These are phyloP conservation scores for Miltochrista miniata DNA, from an alignment of 2,888 invertebrate genomes.

Conservation along the genomic window DNA sequence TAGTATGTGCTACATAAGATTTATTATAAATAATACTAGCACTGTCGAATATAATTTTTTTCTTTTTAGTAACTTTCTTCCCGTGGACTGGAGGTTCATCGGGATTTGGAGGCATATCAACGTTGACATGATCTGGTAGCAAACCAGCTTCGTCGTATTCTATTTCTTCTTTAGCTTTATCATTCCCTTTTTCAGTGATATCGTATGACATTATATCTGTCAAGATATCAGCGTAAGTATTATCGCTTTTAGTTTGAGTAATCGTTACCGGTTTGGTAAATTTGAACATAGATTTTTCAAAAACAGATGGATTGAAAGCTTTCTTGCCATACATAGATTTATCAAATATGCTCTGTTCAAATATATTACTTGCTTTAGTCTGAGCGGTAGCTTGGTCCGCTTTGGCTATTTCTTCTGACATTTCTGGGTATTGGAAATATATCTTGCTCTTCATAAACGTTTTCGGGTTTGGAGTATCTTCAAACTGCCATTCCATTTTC, in stretches of 20 bases:
- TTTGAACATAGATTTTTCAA: not conserved
- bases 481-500: too few species aligned
- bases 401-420: not conserved
- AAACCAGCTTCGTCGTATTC: not conserved
- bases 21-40: conserved; percentile 3
- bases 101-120: not conserved
- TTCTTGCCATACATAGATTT: conserved; percentile 2
- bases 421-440: not conserved
- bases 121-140: not conserved
- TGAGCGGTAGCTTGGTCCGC: not conserved
- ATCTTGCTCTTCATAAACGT: not conserved
- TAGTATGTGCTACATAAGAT: not conserved
- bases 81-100: not conserved
- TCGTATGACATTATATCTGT: conserved; percentile 3
- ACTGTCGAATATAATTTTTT: not conserved
- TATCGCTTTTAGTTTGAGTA: not conserved
- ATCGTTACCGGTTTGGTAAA: not conserved
- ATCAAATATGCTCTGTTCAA: conserved; percentile 3
- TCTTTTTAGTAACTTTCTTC: not conserved
- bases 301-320: not conserved
- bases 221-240: not conserved
- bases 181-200: not conserved
- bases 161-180: not conserved
- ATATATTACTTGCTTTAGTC: not conserved
- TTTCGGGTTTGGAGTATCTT: too few species aligned